phyloP scores from a whole-genome alignment of 2,888 invertebrate genomes.

The Parnassius mnemosyne region DNA sequence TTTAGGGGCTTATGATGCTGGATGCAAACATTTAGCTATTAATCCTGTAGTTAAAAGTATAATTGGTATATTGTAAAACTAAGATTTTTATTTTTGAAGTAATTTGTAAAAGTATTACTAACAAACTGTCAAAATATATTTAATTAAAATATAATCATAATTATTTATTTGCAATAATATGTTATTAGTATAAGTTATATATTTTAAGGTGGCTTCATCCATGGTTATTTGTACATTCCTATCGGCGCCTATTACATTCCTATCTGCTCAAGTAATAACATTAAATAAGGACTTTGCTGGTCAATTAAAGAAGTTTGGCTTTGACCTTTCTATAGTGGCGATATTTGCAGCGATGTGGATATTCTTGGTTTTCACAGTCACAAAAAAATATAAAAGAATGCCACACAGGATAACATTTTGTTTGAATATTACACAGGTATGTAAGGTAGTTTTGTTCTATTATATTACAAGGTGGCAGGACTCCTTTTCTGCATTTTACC shows the following conservation, averaged over 20 bases:
- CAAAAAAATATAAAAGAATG: constrained; percentile 87
- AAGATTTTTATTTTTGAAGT: too few species aligned
- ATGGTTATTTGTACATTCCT: constrained; percentile 97
- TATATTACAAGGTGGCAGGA: too few species aligned
- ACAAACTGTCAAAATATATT: too few species aligned
- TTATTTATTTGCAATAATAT: too few species aligned
- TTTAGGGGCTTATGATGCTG: too few species aligned
- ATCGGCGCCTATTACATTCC: constrained; percentile 96
- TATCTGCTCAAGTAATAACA: constrained; percentile 95
- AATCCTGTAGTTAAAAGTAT: too few species aligned
- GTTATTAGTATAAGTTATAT: background rate
- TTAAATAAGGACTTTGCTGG: constrained; percentile 88
- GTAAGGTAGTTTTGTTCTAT: background rate
- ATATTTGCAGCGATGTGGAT: constrained; percentile 90
- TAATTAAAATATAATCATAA: too few species aligned
- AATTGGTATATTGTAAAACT: too few species aligned
- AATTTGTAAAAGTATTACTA: too few species aligned
- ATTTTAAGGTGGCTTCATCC: constrained; percentile 89
- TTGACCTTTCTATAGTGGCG: constrained; percentile 91
- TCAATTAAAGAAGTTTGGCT: constrained; percentile 88
- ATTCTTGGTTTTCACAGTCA: constrained; percentile 85
- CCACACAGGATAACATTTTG: constrained; percentile 91
- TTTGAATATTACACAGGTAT: constrained; percentile 90
- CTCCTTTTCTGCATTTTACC: too few species aligned
- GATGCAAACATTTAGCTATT: too few species aligned